These are phyloP conservation scores for Drosophila guanche DNA, from an alignment of 1,140 invertebrate genomes.

Conservation along the genomic window DNA sequence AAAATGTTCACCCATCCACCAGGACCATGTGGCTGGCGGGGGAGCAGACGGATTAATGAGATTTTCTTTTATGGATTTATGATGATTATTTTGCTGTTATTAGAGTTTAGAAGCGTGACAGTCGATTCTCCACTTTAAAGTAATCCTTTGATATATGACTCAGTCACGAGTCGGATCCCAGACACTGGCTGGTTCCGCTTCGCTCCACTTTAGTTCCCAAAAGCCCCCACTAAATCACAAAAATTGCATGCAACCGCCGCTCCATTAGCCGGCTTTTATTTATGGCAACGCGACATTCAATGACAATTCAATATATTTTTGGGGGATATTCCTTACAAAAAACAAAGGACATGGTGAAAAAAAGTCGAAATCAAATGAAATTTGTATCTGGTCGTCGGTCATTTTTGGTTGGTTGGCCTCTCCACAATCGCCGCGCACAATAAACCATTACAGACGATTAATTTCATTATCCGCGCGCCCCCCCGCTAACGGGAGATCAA, in stretches of 20 bases:
- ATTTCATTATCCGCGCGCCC: slow-evolving; percentile 72
- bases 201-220: slow-evolving; percentile 18
- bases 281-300: slow-evolving; percentile 70
- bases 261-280: slow-evolving; percentile 69
- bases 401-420: slow-evolving; percentile 38
- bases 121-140: slow-evolving; percentile 59
- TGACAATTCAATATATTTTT: slow-evolving; percentile 75
- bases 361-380: slow-evolving; percentile 30
- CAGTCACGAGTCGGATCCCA: slow-evolving; percentile 23
- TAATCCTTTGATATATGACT: slow-evolving; percentile 70
- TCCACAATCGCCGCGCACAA: slow-evolving; percentile 66
- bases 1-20: slow-evolving; percentile 43
- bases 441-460: slow-evolving; percentile 82
- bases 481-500: slow-evolving; percentile 54
- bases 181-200: slow-evolving; percentile 4
- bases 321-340: neutral
- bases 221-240: slow-evolving; percentile 69
- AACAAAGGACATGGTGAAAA: slow-evolving; percentile 5
- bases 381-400: slow-evolving; percentile 39
- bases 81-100: slow-evolving; percentile 68
- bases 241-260: slow-evolving; percentile 67
- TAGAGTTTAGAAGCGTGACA: slow-evolving; percentile 65
- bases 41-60: slow-evolving; percentile 49
- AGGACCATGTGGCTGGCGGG: slow-evolving; percentile 2
- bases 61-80: slow-evolving; percentile 76